Percentiles rank a stretch among this genome's conserved stretches.
phyloP scores from a whole-genome alignment of 2,797 vertebrate species.

The Paratrypauchen microcephalus region DNA sequence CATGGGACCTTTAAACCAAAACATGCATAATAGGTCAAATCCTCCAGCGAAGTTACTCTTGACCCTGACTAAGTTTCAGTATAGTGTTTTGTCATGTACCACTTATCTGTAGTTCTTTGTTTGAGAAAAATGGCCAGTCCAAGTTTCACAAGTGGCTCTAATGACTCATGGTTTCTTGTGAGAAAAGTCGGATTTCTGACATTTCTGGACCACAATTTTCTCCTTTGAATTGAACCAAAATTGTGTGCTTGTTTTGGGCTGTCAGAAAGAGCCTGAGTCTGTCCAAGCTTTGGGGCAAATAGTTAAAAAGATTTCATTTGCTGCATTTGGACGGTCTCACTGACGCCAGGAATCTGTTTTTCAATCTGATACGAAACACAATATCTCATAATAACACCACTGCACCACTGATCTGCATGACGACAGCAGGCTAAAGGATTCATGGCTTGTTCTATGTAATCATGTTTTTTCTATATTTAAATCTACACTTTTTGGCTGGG shows the following conservation, averaged over 20 bases:
- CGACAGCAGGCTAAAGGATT: not conserved
- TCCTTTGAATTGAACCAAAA: not conserved
- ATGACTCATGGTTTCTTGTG: not conserved
- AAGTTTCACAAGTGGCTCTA: not conserved
- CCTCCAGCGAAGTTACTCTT: no score
- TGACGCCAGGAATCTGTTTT: not conserved
- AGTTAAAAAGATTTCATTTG: conserved; percentile 3
- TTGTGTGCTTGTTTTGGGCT: not conserved
- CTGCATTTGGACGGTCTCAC: not conserved
- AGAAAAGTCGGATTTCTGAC: not conserved
- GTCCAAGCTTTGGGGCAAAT: not conserved
- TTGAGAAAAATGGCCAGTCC: not conserved
- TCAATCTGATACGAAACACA: not conserved
- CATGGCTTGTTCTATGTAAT: no score
- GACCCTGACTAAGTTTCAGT: no score
- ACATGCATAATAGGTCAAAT: no score
- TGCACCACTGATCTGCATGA: not conserved
- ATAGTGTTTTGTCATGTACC: no score
- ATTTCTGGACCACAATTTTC: not conserved
- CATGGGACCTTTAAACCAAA: no score
- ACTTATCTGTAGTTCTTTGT: not conserved
- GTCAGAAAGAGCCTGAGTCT: not conserved
- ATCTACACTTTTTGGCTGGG: no score
- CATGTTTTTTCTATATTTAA: no score
- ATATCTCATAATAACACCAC: not conserved